Conservation (phyloP, 2,888 invertebrate genomes). For the Morpho achilles region DNA sequence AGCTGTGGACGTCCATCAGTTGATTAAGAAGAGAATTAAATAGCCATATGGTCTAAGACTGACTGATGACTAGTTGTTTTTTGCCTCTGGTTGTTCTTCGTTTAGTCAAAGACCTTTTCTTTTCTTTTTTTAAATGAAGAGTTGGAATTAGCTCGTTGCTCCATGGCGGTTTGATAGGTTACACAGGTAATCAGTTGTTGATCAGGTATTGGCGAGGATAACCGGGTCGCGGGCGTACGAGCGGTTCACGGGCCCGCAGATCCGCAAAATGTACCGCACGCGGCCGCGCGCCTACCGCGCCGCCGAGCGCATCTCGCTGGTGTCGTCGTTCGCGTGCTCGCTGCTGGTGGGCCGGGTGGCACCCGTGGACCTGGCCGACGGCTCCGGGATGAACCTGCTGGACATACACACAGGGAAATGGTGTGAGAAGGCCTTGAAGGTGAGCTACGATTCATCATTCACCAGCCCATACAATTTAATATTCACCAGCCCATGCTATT, state of each 20-base stretch:
- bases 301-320: conserved; percentile 92
- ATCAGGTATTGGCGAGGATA: conserved; percentile 84
- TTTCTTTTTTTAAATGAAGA: too few species aligned
- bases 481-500: too few species aligned
- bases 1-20: too few species aligned
- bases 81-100: too few species aligned
- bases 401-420: conserved; percentile 89
- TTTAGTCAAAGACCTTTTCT: too few species aligned
- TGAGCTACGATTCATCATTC: conserved; percentile 40
- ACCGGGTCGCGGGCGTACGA: conserved; percentile 94
- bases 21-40: too few species aligned
- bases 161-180: too few species aligned
- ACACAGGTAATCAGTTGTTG: neutral
- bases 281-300: conserved; percentile 70
- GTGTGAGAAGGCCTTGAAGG: conserved; percentile 86
- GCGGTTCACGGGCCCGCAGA: conserved; percentile 96
- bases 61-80: too few species aligned
- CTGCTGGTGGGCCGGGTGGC: conserved; percentile 93
- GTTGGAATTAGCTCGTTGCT: too few species aligned
- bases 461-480: too few species aligned
- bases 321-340: conserved; percentile 95
- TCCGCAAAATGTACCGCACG: conserved; percentile 90
- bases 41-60: too few species aligned
- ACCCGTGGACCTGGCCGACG: conserved; percentile 94
- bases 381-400: conserved; percentile 97